These are phyloP conservation scores for Fukomys damarensis DNA, from an alignment of 2,113 vertebrate species.

Conservation along the genomic window DNA sequence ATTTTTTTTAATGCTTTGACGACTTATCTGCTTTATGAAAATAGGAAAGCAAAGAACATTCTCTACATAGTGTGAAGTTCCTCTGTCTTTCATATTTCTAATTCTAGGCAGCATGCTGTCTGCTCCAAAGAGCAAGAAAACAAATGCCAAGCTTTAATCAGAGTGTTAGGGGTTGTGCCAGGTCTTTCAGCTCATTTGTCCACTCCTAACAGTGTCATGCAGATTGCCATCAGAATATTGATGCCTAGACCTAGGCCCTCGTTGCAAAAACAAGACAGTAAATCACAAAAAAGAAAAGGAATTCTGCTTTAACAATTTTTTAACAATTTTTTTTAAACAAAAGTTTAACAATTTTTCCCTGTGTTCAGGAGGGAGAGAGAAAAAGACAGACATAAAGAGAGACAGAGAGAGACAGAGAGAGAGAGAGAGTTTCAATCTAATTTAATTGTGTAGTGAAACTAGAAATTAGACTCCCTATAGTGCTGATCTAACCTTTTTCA, in stretches of 20 bases:
- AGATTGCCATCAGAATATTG: constrained; percentile 76
- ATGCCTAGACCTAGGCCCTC: constrained; percentile 70
- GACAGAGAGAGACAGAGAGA: neutral
- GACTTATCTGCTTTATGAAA: constrained; percentile 70
- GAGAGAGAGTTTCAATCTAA: constrained; percentile 76
- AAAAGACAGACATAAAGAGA: constrained; percentile 51
- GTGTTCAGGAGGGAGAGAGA: neutral
- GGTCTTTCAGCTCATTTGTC: constrained; percentile 76
- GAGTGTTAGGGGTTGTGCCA: constrained; percentile 66
- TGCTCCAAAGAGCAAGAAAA: constrained; percentile 80
- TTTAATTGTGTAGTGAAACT: constrained; percentile 85
- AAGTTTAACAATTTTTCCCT: constrained; percentile 66
- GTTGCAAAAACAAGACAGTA: constrained; percentile 67
- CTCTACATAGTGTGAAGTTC: constrained; percentile 73
- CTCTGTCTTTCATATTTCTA: constrained; percentile 82
- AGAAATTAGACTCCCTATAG: constrained; percentile 79
- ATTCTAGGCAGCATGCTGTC: constrained; percentile 81
- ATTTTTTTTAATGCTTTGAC: constrained; percentile 55
- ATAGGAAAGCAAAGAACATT: constrained; percentile 56
- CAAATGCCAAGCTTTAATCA: constrained; percentile 84
- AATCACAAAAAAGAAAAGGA: constrained; percentile 67
- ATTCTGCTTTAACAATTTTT: neutral
- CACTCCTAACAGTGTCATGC: constrained; percentile 70
- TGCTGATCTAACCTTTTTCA: constrained; percentile 70
- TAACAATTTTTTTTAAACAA: constrained; percentile 71